phyloP scores from a whole-genome alignment of 2,797 vertebrate species.

The Rhincodon typus region DNA sequence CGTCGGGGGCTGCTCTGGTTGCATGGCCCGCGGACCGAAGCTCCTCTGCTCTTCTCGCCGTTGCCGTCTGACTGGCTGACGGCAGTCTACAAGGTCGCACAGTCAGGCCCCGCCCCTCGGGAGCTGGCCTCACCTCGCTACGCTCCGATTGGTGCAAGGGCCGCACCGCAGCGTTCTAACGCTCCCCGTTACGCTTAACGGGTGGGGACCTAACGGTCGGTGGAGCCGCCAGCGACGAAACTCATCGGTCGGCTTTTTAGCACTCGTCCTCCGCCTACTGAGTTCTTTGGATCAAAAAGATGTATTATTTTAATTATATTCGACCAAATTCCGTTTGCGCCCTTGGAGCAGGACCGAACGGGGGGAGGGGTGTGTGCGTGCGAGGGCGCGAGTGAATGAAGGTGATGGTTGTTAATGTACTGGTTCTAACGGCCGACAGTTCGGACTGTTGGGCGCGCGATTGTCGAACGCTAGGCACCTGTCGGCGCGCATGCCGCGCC shows the following conservation, averaged over 20 bases:
- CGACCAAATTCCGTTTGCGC: not conserved
- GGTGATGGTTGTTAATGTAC: not conserved
- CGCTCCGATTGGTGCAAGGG: not conserved
- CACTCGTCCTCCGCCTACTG: accelerated
- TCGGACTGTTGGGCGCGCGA: too few species aligned
- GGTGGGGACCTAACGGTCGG: too few species aligned
- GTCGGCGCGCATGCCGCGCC: too few species aligned
- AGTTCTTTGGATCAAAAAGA: too few species aligned
- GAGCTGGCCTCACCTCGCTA: not conserved
- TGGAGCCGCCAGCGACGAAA: too few species aligned
- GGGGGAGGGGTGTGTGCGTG: not conserved
- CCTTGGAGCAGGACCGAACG: too few species aligned
- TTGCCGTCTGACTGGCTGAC: not conserved
- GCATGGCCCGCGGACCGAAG: not conserved
- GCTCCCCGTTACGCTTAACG: too few species aligned
- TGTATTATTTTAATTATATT: not conserved
- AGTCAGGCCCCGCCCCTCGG: not conserved
- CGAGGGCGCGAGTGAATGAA: too few species aligned
- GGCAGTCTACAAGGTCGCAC: not conserved
- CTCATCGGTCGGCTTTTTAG: too few species aligned
- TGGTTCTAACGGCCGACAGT: not conserved
- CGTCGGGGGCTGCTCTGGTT: slow-evolving; percentile 39
- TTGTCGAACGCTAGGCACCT: not conserved
- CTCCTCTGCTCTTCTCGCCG: not conserved
- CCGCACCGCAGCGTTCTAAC: not conserved